Conservation (phyloP, 2,113 vertebrate genomes). For the Marmota flaviventris region DNA sequence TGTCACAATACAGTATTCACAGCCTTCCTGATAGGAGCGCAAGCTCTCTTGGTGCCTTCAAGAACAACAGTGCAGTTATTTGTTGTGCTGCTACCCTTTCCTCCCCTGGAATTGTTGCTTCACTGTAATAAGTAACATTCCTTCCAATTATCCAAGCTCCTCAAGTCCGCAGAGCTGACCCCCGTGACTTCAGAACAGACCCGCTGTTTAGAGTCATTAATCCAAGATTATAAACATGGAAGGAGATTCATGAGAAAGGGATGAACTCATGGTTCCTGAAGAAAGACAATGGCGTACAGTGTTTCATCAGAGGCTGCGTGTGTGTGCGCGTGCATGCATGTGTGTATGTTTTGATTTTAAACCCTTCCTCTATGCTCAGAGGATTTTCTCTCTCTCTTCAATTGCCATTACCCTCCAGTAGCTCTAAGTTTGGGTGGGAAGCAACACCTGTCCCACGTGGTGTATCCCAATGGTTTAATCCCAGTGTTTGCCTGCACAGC, state of each 20-base stretch:
- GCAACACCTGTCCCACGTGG: not conserved
- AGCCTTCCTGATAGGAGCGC: constrained; percentile 35
- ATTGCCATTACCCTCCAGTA: not conserved
- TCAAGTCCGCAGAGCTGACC: constrained; percentile 75
- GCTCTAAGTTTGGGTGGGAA: not conserved
- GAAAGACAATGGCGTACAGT: constrained; percentile 35
- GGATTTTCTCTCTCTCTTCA: not conserved
- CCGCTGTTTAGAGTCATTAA: constrained; percentile 79
- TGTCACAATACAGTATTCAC: constrained; percentile 63
- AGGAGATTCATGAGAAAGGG: constrained; percentile 82
- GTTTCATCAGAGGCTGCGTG: constrained; percentile 29
- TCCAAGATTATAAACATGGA: constrained; percentile 77
- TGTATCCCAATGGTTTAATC: not conserved
- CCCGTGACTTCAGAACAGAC: constrained; percentile 44
- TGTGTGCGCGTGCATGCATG: not conserved
- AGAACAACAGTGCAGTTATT: constrained; percentile 42
- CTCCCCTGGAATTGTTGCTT: constrained; percentile 56
- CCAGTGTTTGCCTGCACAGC: not conserved
- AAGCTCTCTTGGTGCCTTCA: constrained; percentile 38
- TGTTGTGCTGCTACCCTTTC: constrained; percentile 39
- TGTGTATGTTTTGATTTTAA: not conserved
- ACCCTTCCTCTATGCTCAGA: not conserved
- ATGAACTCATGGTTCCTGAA: constrained; percentile 69
- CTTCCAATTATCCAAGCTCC: constrained; percentile 74
- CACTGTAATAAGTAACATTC: constrained; percentile 71